Evolutionary conservation across 37 sponge, comb jelly and placozoan genomes (phyloP), one percentile per base, ranked within the genome.

Genomic region (Eunapius fragilis): DNA sequence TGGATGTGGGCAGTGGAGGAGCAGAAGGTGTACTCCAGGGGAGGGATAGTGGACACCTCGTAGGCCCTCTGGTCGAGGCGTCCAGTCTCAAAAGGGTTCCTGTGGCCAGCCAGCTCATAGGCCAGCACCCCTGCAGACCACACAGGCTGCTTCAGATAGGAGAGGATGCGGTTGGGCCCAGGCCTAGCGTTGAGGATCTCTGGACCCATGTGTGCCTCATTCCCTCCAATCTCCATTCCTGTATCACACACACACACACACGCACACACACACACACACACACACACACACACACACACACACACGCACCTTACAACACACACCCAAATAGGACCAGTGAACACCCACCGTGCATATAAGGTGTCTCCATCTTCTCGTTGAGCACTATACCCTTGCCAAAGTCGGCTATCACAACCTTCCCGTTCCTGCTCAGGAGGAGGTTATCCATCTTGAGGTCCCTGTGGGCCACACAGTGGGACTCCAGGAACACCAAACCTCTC

Each of bases 81-180:
- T 1, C 87, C 87, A 0, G 75, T 11, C 34, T 74, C 31, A 37
- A 90, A 90, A 27, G 91, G 91, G 37, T 49, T 90, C 23, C 28
- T 41, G 68, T 90, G 86, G 0, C 87, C 92, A 5, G 87, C 87
- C 71, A 95, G 72, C 72, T 95, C 96, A 82, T 84, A 95, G n/a
- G 88, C 89, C 23, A 95, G 83, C 48, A 92, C 91, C 23, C 96
- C 96, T 37, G 93, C 93, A 27, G 93, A 93, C 96, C 96, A 95
- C 48, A 95, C 96, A 28, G 88, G 79, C 72, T 90, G 88, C 78
- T 87, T 92, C 47, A 48, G 23, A 78, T 92, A 95, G 72, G 79
- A 27, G 32, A 95, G 28, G 73, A 22, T 28, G 49, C 72, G 77
- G 28, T 84, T 80, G 32, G 85, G 89, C 6, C 93, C 93, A n/a